A percentile compares a stretch with the other conserved stretches of the same genome.
Evolutionary conservation across 23 tunicate genomes (phyloP).

Genomic region (Trididemnum miniatum): DNA sequence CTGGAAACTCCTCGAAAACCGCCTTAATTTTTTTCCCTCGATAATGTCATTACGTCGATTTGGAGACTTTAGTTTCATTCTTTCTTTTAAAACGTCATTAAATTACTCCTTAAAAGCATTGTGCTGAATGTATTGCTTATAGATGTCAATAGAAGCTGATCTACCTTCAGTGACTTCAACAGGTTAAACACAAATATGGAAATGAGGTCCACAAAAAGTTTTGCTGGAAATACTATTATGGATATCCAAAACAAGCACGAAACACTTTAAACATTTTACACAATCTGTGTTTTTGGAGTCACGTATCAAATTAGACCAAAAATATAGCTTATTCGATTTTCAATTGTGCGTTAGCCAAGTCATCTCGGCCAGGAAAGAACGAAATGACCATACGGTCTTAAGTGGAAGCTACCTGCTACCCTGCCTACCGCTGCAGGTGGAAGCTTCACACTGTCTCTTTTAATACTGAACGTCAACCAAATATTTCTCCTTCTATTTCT

Average conservation of each 20-base stretch:
- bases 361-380: not conserved
- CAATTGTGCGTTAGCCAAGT: not conserved
- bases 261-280: too few relatives aligned
- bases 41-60: not conserved
- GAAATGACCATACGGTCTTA: not conserved
- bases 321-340: not conserved
- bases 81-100: not conserved
- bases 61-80: not conserved
- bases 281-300: not conserved
- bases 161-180: not conserved
- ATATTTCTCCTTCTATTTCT: not conserved
- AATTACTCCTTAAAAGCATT: not conserved
- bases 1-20: not conserved
- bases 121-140: not conserved
- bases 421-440: not conserved
- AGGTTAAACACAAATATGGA: not conserved
- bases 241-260: not conserved
- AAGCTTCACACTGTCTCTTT: not conserved
- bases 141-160: not conserved
- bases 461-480: not conserved
- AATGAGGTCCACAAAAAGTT: not conserved
- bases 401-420: not conserved
- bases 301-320: not conserved
- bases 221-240: not conserved
- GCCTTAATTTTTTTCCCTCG: not conserved